phyloP scores from a whole-genome alignment of 1,140 invertebrate genomes.

The Babylonia areolata region DNA sequence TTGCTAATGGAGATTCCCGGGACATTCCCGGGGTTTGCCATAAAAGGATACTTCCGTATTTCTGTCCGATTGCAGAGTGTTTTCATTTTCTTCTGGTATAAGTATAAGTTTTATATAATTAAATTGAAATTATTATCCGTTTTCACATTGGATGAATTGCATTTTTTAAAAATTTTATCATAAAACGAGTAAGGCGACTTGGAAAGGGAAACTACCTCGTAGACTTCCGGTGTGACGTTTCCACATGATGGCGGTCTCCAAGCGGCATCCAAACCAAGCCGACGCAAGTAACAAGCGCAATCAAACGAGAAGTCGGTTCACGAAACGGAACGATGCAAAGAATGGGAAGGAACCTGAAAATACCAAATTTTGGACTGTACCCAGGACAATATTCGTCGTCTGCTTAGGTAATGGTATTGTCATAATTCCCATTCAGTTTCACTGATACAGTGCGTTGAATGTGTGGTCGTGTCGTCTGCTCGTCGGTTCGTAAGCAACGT shows the following conservation, averaged over 20 bases:
- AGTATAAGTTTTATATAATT: neutral
- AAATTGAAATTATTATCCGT: neutral
- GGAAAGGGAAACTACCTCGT: neutral
- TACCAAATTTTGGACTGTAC: constrained; percentile 23
- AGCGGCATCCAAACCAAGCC: constrained; percentile 19
- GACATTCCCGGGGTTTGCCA: too few relatives aligned
- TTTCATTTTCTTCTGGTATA: too few relatives aligned
- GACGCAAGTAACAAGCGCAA: constrained; percentile 14
- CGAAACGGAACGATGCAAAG: constrained; percentile 13
- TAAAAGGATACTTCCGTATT: too few relatives aligned
- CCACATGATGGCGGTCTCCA: constrained; percentile 35
- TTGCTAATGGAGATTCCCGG: neutral
- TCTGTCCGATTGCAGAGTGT: too few relatives aligned
- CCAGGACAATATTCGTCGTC: constrained; percentile 25
- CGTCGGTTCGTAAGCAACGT: too few relatives aligned
- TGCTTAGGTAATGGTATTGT: constrained; percentile 21
- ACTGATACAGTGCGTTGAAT: too few relatives aligned
- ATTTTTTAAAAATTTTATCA: too few relatives aligned
- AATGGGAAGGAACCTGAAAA: constrained; percentile 7
- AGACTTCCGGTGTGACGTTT: constrained; percentile 23
- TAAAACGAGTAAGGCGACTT: neutral
- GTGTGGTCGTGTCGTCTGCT: too few relatives aligned
- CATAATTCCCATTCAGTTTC: too few relatives aligned
- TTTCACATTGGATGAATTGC: too few relatives aligned
- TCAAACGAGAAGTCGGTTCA: constrained; percentile 1